phyloP scores from a whole-genome alignment of 2,888 invertebrate species.

The Mantis religiosa region DNA sequence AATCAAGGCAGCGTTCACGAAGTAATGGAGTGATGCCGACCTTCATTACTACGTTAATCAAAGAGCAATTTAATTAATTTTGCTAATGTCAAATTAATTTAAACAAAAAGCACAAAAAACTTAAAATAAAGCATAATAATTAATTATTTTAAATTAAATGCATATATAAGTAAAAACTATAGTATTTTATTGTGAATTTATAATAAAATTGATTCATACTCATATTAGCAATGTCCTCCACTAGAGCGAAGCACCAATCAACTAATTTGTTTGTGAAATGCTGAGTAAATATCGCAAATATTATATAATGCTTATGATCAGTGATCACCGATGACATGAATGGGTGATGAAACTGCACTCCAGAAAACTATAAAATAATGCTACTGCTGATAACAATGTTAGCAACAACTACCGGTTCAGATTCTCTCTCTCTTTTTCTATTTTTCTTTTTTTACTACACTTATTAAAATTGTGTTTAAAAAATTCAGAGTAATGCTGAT shows the following conservation, averaged over 20 bases:
- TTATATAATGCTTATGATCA: too few species aligned
- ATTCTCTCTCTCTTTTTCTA: too few species aligned
- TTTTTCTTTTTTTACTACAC: too few species aligned
- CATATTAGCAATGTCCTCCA: not conserved
- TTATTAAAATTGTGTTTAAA: too few species aligned
- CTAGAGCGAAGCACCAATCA: not conserved
- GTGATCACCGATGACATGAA: too few species aligned
- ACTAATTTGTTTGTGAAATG: not conserved
- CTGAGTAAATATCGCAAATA: not conserved
- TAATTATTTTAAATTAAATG: too few species aligned
- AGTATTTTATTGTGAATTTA: not conserved
- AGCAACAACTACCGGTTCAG: too few species aligned
- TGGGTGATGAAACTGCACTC: too few species aligned
- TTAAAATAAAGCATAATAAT: not conserved
- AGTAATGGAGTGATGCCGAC: not conserved
- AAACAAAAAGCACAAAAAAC: not conserved
- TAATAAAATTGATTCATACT: not conserved
- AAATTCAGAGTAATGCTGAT: too few species aligned
- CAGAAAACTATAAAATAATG: too few species aligned
- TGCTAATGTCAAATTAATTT: not conserved
- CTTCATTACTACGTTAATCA: not conserved
- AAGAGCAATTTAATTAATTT: not conserved
- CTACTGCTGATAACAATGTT: too few species aligned
- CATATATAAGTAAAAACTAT: too few species aligned
- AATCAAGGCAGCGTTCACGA: conserved; percentile 14